Percentiles rank a stretch among this genome's conserved stretches.
Conservation (phyloP, 2,113 vertebrate genomes). For the Nothocercus nigrocapillus region DNA sequence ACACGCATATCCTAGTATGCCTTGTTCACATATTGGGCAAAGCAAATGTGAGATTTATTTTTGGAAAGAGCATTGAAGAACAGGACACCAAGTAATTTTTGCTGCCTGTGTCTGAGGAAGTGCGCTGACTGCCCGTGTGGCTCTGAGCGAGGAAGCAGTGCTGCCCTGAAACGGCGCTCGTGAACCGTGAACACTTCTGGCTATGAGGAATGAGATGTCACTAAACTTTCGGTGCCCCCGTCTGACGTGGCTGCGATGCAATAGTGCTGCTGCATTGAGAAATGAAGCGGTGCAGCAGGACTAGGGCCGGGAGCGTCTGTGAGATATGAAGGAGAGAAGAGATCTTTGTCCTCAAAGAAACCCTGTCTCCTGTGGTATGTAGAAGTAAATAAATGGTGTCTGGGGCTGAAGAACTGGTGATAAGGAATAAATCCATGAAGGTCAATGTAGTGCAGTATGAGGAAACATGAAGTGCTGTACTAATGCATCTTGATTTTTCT, state of each 20-base stretch:
- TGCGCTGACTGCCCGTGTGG: fast-evolving
- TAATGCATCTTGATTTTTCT: background rate
- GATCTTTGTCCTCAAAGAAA: background rate
- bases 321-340: background rate
- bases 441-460: background rate
- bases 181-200: background rate
- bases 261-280: background rate
- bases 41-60: background rate
- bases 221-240: background rate
- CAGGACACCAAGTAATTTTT: background rate
- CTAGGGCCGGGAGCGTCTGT: background rate
- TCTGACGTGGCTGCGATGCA: background rate
- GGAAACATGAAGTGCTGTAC: background rate
- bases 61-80: background rate
- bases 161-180: background rate
- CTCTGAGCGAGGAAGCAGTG: fast-evolving
- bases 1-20: background rate
- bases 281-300: background rate
- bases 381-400: background rate
- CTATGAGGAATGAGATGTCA: background rate
- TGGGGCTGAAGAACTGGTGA: background rate
- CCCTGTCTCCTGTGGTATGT: background rate
- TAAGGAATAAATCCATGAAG: background rate
- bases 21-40: background rate
- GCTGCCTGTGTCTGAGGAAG: background rate